Evolutionary conservation across 2,888 invertebrate genomes (phyloP), one percentile per base, ranked within the genome.

Genomic region (Belgica antarctica): DNA sequence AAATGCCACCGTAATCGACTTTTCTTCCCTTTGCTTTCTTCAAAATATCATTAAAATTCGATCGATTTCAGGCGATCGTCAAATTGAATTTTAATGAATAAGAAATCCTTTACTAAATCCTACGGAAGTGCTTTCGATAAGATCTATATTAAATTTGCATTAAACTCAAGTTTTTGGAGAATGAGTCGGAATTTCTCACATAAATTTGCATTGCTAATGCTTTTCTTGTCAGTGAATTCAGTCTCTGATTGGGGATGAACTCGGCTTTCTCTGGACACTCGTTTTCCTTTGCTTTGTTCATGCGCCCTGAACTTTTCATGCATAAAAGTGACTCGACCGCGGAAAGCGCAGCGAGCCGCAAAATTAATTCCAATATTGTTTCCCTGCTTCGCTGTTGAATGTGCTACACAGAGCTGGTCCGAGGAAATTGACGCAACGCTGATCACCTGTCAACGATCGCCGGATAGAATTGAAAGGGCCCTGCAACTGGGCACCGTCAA

Each of bases 301-400:
- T 34, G 19, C 22, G 24, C 12, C 28, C 7, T 27, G 28, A 12
- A 22, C n/a, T 22, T 41, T 41, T 69, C 69, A 69, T 57, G 61
- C 69, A 41, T 61, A 17, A 69, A 69, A 69, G 15, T 24, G 61
- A 69, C 59, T 61, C 57, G 59, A 69, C 69, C 69, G 69, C 69
- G 69, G 59, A 69, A 69, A 59, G 59, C 57, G 31, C 69, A 69
- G 59, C 69, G 25, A 41, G 61, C 36, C 69, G 25, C 25, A 34
- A 69, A 69, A 69, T 69, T 69, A 69, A 69, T 69, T 69, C 69
- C 69, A 69, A 69, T 69, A 69, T 66, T 66, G 66, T 66, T 41
- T 27, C 19, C 36, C 66, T 31, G 28, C 5, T n/a, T 12, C 15
- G 17, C n/a, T 46, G 12, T 7, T 7, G 27, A 22, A 25, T 4